These are phyloP conservation scores for Tolypeutes matacus DNA, from an alignment of 2,797 vertebrate genomes.

Conservation along the genomic window DNA sequence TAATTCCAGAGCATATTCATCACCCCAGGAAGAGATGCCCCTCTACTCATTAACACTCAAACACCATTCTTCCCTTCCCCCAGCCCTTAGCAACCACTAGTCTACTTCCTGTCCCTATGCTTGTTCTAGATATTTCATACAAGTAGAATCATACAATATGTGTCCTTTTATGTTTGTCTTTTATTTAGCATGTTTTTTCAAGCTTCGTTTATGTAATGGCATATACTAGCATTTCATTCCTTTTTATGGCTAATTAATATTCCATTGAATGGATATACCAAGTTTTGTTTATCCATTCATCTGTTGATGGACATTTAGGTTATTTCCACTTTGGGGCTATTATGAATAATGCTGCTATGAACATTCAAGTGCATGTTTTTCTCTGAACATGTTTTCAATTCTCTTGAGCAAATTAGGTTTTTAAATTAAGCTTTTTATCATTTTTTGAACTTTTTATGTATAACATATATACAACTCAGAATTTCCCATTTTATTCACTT, in stretches of 20 bases:
- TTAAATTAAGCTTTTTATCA: slow-evolving; percentile 7
- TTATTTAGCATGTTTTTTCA: neutral
- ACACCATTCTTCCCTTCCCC: neutral
- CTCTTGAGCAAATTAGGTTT: neutral
- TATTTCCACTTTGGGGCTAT: slow-evolving; percentile 14
- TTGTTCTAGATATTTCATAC: slow-evolving; percentile 21
- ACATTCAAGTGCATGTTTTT: neutral
- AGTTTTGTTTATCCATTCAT: slow-evolving; percentile 20
- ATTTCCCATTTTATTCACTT: no score
- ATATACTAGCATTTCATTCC: neutral
- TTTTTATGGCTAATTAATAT: slow-evolving; percentile 11
- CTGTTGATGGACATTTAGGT: neutral
- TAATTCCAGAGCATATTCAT: slow-evolving; percentile 26
- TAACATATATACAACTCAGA: no score
- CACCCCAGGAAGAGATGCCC: neutral
- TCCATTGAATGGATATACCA: neutral
- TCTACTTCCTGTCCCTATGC: neutral
- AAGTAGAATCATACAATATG: neutral
- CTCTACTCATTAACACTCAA: neutral
- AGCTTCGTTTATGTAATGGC: neutral
- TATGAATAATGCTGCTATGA: slow-evolving; percentile 3
- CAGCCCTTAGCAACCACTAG: neutral
- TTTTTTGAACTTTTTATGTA: neutral
- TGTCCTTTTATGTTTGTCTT: neutral
- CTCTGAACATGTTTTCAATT: slow-evolving; percentile 8